Conservation (phyloP, 2,113 vertebrate species). For the Anser brachyrhynchus region DNA sequence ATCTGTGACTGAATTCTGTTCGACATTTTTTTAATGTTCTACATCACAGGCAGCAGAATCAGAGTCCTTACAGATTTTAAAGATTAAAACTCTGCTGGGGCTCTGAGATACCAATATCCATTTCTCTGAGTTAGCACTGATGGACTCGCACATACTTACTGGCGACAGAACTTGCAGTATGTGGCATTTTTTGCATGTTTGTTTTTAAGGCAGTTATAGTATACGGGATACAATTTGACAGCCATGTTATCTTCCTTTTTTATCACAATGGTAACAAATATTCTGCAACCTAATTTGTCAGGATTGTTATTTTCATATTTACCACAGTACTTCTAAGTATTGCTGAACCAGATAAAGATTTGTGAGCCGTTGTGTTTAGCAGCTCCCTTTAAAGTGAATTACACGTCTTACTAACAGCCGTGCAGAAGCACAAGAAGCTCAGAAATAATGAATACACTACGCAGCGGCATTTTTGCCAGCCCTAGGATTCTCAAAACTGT, state of each 20-base stretch:
- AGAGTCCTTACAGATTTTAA: conserved; percentile 23
- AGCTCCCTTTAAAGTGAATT: conserved; percentile 71
- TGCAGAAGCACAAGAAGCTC: conserved; percentile 67
- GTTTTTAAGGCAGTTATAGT: conserved; percentile 56
- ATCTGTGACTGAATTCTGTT: conserved; percentile 43
- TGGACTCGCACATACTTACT: background rate
- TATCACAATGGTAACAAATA: conserved; percentile 18
- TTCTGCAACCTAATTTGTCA: conserved; percentile 35
- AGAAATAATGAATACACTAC: conserved; percentile 74
- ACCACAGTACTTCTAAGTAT: conserved; percentile 38
- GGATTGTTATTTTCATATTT: conserved; percentile 66
- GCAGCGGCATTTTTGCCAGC: conserved; percentile 59
- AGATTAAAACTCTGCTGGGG: conserved; percentile 36
- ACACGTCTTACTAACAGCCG: conserved; percentile 62
- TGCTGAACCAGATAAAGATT: conserved; percentile 61
- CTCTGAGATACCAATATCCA: conserved; percentile 9
- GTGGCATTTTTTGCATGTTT: conserved; percentile 42
- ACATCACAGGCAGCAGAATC: conserved; percentile 26
- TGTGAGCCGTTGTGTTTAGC: conserved; percentile 67
- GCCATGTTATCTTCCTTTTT: conserved; percentile 48
- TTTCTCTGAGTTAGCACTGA: conserved; percentile 50
- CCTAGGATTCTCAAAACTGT: conserved; percentile 61
- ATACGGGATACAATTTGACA: conserved; percentile 6
- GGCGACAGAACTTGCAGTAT: background rate
- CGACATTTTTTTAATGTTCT: conserved; percentile 44